These are phyloP conservation scores for Botrylloides violaceus DNA, from an alignment of 23 tunicate species.

Conservation along the genomic window DNA sequence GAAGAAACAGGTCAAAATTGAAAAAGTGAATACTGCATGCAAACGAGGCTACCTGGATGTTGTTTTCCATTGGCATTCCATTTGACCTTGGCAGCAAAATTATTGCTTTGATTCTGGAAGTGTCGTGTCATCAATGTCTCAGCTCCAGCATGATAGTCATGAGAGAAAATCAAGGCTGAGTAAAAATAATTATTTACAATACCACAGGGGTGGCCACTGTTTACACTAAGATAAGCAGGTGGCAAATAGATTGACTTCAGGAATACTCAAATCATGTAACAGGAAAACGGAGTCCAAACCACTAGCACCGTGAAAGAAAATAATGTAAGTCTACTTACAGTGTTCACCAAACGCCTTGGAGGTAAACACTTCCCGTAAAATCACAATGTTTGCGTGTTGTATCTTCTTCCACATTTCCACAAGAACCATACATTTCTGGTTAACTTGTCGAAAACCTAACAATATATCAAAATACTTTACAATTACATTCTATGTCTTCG, in stretches of 20 bases:
- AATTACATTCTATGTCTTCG: no score
- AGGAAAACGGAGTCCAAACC: no score
- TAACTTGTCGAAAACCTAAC: constrained; percentile 87
- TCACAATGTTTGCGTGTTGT: constrained; percentile 82
- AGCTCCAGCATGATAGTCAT: constrained; percentile 92
- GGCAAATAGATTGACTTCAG: no score
- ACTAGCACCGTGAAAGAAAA: no score
- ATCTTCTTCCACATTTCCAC: constrained; percentile 94
- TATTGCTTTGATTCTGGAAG: constrained; percentile 65
- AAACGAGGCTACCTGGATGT: constrained; percentile 51
- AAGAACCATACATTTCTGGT: constrained; percentile 77
- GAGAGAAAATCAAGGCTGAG: constrained; percentile 87
- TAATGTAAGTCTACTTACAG: no score
- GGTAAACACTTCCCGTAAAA: constrained; percentile 76
- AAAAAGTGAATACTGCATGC: no score
- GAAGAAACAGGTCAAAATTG: no score
- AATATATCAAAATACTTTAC: no score
- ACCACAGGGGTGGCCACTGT: no score
- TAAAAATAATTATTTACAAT: neutral
- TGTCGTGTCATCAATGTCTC: constrained; percentile 89
- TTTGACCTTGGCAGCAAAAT: constrained; percentile 68
- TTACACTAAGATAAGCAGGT: no score
- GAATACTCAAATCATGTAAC: no score
- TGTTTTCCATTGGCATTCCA: constrained; percentile 72
- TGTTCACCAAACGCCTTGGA: constrained; percentile 94